Evolutionary conservation across 2,113 vertebrate genomes (phyloP).

Genomic region (Osmerus mordax): DNA sequence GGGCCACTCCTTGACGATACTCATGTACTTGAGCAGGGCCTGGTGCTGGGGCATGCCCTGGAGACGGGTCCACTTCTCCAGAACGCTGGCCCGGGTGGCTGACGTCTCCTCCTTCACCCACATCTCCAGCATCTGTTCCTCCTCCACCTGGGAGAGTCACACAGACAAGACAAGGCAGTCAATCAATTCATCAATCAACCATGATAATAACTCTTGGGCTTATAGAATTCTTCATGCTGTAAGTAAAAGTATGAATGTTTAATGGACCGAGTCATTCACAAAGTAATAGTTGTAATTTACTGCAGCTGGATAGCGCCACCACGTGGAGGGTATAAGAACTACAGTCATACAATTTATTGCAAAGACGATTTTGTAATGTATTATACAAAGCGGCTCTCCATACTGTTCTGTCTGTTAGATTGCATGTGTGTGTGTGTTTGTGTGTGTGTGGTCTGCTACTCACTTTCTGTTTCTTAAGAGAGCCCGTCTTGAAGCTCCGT

Average conservation of each 20-base stretch:
- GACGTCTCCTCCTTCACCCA: constrained; percentile 93
- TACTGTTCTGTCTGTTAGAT: too few relatives aligned
- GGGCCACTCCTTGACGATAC: constrained; percentile 86
- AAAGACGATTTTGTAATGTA: too few relatives aligned
- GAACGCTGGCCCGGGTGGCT: constrained; percentile 82
- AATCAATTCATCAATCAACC: not conserved
- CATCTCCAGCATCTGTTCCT: constrained; percentile 94
- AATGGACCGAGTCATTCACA: too few relatives aligned
- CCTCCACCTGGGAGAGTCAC: constrained; percentile 72
- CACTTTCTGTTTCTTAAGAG: constrained; percentile 88
- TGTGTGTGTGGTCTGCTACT: constrained; percentile 34
- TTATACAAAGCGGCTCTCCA: too few relatives aligned
- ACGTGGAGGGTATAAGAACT: too few relatives aligned
- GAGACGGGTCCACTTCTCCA: constrained; percentile 87
- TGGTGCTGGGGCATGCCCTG: constrained; percentile 87
- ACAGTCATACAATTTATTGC: too few relatives aligned
- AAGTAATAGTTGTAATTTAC: not conserved
- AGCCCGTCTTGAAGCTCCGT: constrained; percentile 86
- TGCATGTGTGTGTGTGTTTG: not conserved
- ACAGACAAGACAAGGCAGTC: not conserved
- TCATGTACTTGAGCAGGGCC: constrained; percentile 92
- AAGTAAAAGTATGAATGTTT: too few relatives aligned
- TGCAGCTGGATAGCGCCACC: too few relatives aligned
- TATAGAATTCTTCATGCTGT: not conserved
- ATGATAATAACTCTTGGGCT: not conserved